These are phyloP conservation scores for Tethea ocularis DNA, from an alignment of 2,888 invertebrate species.

Conservation along the genomic window DNA sequence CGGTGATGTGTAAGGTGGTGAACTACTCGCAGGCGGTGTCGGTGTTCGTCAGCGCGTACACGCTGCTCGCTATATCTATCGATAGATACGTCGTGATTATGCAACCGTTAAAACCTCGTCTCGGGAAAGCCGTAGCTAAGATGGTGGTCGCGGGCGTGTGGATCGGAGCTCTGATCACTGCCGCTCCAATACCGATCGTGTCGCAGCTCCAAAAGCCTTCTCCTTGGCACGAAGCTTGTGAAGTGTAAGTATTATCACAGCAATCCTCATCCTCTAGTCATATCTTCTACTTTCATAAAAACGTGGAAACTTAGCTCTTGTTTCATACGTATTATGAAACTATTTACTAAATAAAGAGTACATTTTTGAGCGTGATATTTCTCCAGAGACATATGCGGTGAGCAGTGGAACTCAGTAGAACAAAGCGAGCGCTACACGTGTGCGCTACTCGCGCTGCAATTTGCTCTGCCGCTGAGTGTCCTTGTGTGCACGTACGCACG, in stretches of 20 bases:
- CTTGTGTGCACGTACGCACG: conserved; percentile 93
- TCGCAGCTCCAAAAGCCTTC: conserved; percentile 86
- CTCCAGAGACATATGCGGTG: conserved; percentile 86
- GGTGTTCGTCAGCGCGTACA: conserved; percentile 94
- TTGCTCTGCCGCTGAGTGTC: conserved; percentile 91
- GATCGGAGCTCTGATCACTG: conserved; percentile 90
- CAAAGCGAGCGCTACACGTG: conserved; percentile 90
- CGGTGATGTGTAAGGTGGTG: conserved; percentile 91
- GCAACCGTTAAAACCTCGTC: conserved; percentile 92
- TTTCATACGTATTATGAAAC: no score
- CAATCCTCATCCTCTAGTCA: no score
- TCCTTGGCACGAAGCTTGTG: conserved; percentile 85
- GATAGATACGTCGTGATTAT: conserved; percentile 96
- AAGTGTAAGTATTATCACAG: conserved; percentile 80
- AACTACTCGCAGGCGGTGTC: conserved; percentile 92
- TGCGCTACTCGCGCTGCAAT: conserved; percentile 91
- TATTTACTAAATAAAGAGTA: no score
- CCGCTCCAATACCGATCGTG: conserved; percentile 91
- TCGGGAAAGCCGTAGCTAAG: conserved; percentile 89
- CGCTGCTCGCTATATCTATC: conserved; percentile 94
- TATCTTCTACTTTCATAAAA: not conserved
- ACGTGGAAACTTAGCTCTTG: no score
- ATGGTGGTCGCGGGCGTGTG: conserved; percentile 88
- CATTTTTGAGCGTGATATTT: not conserved
- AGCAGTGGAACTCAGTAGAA: conserved; percentile 86